These are phyloP conservation scores for Stegostoma tigrinum DNA, from an alignment of 2,113 vertebrate genomes.

Conservation along the genomic window DNA sequence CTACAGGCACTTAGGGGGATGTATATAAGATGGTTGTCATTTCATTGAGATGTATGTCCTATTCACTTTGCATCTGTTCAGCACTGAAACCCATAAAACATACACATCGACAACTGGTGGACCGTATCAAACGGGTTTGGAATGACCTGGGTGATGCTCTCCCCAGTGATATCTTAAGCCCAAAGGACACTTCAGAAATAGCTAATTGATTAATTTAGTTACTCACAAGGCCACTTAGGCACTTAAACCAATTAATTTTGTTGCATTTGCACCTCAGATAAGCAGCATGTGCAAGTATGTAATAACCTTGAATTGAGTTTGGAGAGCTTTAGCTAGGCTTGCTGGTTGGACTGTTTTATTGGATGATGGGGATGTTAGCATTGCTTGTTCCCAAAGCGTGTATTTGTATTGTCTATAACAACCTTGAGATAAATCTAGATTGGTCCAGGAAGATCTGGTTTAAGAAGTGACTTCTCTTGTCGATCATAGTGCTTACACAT, in stretches of 20 bases:
- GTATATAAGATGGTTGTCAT: too few species aligned
- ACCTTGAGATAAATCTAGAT: background rate
- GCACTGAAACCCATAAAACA: too few species aligned
- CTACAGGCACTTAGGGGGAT: too few species aligned
- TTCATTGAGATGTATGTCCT: too few species aligned
- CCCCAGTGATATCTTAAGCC: background rate
- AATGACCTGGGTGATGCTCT: background rate
- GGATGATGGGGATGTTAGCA: background rate
- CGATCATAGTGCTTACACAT: background rate
- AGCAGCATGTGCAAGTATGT: background rate
- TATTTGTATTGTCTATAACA: background rate
- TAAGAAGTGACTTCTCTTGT: background rate
- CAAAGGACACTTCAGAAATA: background rate
- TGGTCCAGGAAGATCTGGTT: background rate
- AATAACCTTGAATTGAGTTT: background rate
- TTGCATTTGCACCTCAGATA: background rate
- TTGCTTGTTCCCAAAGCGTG: background rate
- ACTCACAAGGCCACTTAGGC: background rate
- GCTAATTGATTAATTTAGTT: background rate
- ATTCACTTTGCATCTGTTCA: too few species aligned
- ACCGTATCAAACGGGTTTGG: background rate
- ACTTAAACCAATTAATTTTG: background rate
- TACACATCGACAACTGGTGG: too few species aligned
- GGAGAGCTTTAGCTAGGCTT: background rate
- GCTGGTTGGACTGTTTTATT: background rate